Conservation (phyloP, 2,113 vertebrate genomes). For the Brachypodius melanocephalos region DNA sequence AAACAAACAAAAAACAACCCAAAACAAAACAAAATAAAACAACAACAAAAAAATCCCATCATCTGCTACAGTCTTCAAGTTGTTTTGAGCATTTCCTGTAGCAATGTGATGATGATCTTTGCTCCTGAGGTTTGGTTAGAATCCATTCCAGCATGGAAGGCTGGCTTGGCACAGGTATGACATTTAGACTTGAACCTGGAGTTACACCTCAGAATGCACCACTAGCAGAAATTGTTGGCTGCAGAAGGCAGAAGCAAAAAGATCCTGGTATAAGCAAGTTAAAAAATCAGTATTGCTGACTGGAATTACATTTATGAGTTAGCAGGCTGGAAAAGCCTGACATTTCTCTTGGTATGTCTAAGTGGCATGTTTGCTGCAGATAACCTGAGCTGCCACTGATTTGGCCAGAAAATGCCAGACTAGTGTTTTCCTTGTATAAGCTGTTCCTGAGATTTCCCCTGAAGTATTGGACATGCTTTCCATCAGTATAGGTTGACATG, state of each 20-base stretch:
- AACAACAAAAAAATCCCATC: neutral
- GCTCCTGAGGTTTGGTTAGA: neutral
- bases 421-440: slow-evolving; percentile 8
- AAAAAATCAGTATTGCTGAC: neutral
- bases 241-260: neutral
- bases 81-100: neutral
- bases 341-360: neutral
- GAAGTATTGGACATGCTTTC: neutral
- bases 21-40: neutral
- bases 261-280: neutral
- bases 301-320: neutral
- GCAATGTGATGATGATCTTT: neutral
- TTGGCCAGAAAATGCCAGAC: neutral
- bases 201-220: neutral
- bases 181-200: neutral
- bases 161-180: neutral
- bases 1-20: too few relatives aligned
- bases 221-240: neutral
- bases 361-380: neutral
- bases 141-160: neutral
- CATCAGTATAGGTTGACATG: neutral
- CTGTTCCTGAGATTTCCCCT: neutral
- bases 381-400: neutral
- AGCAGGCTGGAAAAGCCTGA: neutral
- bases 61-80: neutral